Evolutionary conservation across 1,140 invertebrate species (phyloP), one percentile per base, ranked within the genome.

Genomic region (Ooceraea biroi): DNA sequence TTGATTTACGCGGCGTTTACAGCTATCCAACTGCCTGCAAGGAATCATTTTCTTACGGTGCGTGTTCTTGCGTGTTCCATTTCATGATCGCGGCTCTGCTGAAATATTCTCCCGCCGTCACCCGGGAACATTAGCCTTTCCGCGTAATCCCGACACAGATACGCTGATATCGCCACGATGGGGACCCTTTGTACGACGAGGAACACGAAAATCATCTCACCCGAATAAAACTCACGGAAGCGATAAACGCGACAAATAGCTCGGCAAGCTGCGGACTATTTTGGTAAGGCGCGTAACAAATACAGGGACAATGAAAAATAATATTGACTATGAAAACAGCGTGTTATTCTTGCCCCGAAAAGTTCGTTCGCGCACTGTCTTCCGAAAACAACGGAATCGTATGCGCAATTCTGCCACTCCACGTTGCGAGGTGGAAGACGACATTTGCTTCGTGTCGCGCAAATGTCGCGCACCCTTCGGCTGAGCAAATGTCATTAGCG

Each of bases 1-100:
- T 61, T 82, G 78, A 82, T 82, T 82, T 82, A 82, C 78, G 78
- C 69, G 44, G 17, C 69, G 74, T 82, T 82, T 82, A 82, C 12
- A 25, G 44, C 69, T 61, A 82, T 78, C 65, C 71, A 71, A 71
- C 69, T 60, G 74, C 44, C 57, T 48, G 57, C 27, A 22, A 44
- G 55, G 55, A 82, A 50, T 73, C 57, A 63, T 72, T 74, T 73
- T 61, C 69, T 82, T 61, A 82, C 69, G n/a, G 44, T 12, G 5
- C 41, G 69, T n/a, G n/a, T n/a, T n/a, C n/a, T 82, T 25, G 27
- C 69, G 30, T 46, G n/a, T 36, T 50, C 68, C 36, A 11, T 30
- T 80, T 69, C 69, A 78, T 44, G 68, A 55, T 27, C 25, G 10
- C 19, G n/a, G 30, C 41, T 46, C 7, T 46, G 68, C 55, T 44